Evolutionary conservation across 2,113 vertebrate genomes (phyloP), one percentile per base, ranked within the genome.

Genomic region (Formicarius rufipectus): DNA sequence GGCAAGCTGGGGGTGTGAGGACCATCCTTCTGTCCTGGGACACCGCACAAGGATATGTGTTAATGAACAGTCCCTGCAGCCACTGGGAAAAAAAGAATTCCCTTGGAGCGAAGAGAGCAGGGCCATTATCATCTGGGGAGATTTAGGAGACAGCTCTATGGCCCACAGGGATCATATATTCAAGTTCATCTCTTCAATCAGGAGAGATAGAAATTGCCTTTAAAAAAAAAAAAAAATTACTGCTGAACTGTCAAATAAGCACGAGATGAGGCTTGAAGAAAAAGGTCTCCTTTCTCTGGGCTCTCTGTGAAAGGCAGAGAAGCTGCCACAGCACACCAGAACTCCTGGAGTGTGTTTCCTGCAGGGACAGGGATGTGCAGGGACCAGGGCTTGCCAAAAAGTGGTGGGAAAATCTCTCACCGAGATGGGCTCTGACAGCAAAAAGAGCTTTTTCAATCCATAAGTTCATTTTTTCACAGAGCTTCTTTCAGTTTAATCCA

Each of bases 71-170:
- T 10, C 45, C 67, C 73, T 6, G 24, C 39, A 44, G 74, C n/a
- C n/a, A n/a, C 19, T 9, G 33, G 4, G 22, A 47, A 42, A 63
- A 64, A 71, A 77, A 78, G 2, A 9, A 91, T 83, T 86, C 35
- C 53, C 82, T 87, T 1, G 0, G 60, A 94, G 81, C 42, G 19
- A 71, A 84, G 44, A 64, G 23, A 91, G 89, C 39, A 67, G 47
- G 91, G 66, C 47, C 77, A 56, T 89, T 42, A 63, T 42, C 69
- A 84, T 75, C 81, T 8, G 12, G 87, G 80, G 89, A 96, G 87
- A 94, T 93, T 94, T 87, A 95, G 90, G 62, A 95, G 87, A 87
- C 82, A 79, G 92, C 56, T 75, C 60, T 10, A 59, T 84, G 55
- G 78, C 87, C 93, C 90, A 82, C 37, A n/a, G 47, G 78, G 66